Base-by-base conservation (phyloP, 2,888 invertebrate species). In the Loripinus fragilis region DNA sequence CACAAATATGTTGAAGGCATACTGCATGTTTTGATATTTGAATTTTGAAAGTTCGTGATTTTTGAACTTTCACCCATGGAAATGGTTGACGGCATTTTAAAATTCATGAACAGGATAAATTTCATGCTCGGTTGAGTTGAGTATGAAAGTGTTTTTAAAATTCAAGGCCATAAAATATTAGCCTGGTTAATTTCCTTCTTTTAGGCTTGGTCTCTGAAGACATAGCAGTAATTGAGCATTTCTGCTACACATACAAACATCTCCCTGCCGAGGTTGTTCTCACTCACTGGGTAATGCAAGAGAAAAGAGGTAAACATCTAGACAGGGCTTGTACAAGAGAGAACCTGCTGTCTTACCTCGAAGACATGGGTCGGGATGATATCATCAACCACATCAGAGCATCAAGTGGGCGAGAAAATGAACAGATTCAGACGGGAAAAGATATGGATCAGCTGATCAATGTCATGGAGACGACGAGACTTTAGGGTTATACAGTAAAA, bases 161-260 rank as follows among this genome's bases (percentile, higher is more conserved):
- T n/a, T n/a, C n/a, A n/a, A n/a, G n/a, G n/a, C n/a, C n/a, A n/a
- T n/a, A n/a, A n/a, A n/a, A n/a, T n/a, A n/a, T n/a, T n/a, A n/a
- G n/a, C n/a, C n/a, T n/a, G n/a, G n/a, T n/a, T n/a, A n/a, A n/a
- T n/a, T n/a, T n/a, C n/a, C n/a, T n/a, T n/a, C n/a, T n/a, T n/a
- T n/a, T n/a, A 85, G 85, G 83, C 50, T 71, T 86, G 66, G 64
- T 41, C 2, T 71, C n/a, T 10, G 70, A 70, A 42, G 83, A 86
- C 41, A 79, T 84, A n/a, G 76, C 74, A 33, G 80, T 86, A 23
- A 84, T 86, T 15, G 80, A 86, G 55, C 82, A 86, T 67, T 86
- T 83, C 67, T 84, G 83, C 45, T 84, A 80, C 76, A 79, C 85
- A 5, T 82, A 86, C 25, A 50, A 82, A 35, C 77, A 81, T 35